These are phyloP conservation scores for Polietes domitor DNA, from an alignment of 2,888 invertebrate species.

Conservation along the genomic window DNA sequence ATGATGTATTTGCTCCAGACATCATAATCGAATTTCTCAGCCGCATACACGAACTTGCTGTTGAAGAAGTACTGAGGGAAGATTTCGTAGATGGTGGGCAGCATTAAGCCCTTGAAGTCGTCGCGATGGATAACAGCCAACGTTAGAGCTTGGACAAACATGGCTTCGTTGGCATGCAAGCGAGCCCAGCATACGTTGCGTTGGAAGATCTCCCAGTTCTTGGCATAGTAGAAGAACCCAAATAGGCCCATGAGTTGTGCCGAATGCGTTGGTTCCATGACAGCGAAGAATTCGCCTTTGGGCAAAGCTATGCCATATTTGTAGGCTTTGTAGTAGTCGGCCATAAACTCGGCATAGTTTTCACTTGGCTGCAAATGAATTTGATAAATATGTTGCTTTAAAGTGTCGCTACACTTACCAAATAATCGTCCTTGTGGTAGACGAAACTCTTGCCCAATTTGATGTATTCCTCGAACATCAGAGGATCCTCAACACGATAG, in stretches of 20 bases:
- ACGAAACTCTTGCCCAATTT: conserved; percentile 79
- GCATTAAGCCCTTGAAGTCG: conserved; percentile 84
- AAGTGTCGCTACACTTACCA: conserved; percentile 43
- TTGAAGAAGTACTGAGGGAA: conserved; percentile 87
- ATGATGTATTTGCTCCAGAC: conserved; percentile 78
- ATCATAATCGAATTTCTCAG: conserved; percentile 82
- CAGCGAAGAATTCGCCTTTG: conserved; percentile 82
- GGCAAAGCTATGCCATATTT: conserved; percentile 80
- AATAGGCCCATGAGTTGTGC: conserved; percentile 83
- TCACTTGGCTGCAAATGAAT: too few relatives aligned
- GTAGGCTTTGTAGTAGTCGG: conserved; percentile 65
- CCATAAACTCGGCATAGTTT: too few relatives aligned
- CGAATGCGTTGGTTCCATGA: conserved; percentile 81
- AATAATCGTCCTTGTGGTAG: conserved; percentile 49
- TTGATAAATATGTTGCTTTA: background rate
- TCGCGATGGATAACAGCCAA: conserved; percentile 84
- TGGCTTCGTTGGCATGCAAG: conserved; percentile 85
- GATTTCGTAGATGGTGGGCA: conserved; percentile 87
- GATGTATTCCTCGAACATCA: conserved; percentile 74
- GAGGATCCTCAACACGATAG: conserved; percentile 69
- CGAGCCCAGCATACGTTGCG: conserved; percentile 86
- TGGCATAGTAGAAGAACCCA: conserved; percentile 85
- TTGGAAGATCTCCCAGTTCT: conserved; percentile 87
- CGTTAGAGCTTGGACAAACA: conserved; percentile 85
- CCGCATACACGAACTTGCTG: conserved; percentile 85